Evolutionary conservation across 2,888 invertebrate species (phyloP), one percentile per base, ranked within the genome.

Genomic region (Yponomeuta evonymella): DNA sequence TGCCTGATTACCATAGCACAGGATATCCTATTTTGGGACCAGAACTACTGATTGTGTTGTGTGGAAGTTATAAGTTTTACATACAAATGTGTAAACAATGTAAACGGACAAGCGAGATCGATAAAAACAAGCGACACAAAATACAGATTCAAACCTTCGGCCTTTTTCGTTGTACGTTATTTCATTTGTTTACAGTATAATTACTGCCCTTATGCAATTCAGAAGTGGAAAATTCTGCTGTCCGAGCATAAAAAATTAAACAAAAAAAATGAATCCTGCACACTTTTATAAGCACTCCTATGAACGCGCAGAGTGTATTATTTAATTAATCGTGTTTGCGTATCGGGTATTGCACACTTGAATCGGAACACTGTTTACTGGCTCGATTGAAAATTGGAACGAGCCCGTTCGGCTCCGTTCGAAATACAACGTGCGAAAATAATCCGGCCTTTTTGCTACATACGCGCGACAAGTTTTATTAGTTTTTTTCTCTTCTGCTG

Each of bases 381-480:
- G 30, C 64, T 64, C n/a, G 64, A 64, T 64, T 64, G 30, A 64
- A 64, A 64, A 64, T 64, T 64, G 29, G 64, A 23, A 64, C 64
- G 64, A 10, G 29, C 64, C 10, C 23, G 30, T 12, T 10, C 6
- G 10, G 64, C 30, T 64, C 5, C 23, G 23, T 8, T 23, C 30
- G 64, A 43, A 43, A 43, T 43, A 43, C 43, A 43, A 43, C 64
- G 30, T 64, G 10, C 64, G 9, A 29, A 64, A 64, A 64, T 29
- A 64, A 64, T 64, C 36, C 36, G n/a, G 33, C 51, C 8, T 30
- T 23, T 51, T 51, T 30, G 23, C 23, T 12, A 67, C 23, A 48
- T 33, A 23, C 29, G 68, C 48, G 68, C 23, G 48, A 68, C 68
- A 68, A 30, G 48, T 70, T 70, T 70, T 70, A 63, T 70, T 63